Evolutionary conservation across 2,888 invertebrate species (phyloP), one percentile per base, ranked within the genome.

Genomic region (Drosophila mercatorum): DNA sequence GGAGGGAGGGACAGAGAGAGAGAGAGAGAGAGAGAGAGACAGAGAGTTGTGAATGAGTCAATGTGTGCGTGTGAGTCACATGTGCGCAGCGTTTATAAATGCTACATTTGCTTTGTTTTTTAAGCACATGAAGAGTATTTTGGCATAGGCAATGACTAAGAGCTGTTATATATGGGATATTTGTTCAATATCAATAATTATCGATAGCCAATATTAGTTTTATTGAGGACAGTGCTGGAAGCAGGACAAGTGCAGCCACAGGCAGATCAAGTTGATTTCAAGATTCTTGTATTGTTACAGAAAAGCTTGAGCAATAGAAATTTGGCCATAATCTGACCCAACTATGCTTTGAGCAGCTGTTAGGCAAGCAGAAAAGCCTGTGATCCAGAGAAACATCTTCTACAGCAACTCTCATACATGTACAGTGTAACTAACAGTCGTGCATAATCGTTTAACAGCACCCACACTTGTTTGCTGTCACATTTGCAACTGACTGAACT

Each of bases 71-170:
- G 31, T 60, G 40, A 59, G 59, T 63, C 77, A 76, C 72, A 76
- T 76, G 72, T 76, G 72, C 62, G 57, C 26, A 31, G 14, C 31
- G 31, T 46, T 46, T 62, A 60, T 57, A 64, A 66, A 51, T 64
- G 51, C 47, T 64, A 61, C 41, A 58, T 63, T 70, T 53, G 56
- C 31, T 51, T 51, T 68, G 34, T 26, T 41, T n/a, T 55, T 51
- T 49, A 5, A 8, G 17, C 14, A 31, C 28, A 3, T 22, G 22
- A 22, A 22, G 22, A 22, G 22, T 22, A 22, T 22, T 22, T 22
- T 22, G 22, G 22, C 22, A 22, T 22, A 22, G 22, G 22, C 31
- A 6, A 34, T 34, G 31, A 34, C 31, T 28, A 28, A 28, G 28
- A 28, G 28, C 28, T 28, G 28, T 28, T 2, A 28, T 5, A 5